A percentile compares a stretch with the other conserved stretches of the same genome.
Conservation (phyloP, 2,797 vertebrate species). For the Spondyliosoma cantharus region DNA sequence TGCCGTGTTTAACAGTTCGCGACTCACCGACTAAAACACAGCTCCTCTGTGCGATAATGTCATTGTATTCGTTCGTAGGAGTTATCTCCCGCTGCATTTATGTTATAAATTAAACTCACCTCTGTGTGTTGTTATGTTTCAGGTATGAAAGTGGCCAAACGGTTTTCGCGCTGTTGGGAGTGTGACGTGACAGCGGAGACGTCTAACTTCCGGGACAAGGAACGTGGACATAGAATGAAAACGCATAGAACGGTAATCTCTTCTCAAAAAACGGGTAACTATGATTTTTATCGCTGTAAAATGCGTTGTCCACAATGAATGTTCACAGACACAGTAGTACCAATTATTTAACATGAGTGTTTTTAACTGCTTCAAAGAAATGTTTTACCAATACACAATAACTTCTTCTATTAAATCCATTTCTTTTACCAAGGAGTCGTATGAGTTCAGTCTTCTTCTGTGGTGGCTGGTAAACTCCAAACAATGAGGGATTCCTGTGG, state of each 20-base stretch:
- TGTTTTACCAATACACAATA: not conserved
- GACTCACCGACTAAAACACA: accelerated
- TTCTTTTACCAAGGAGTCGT: not conserved
- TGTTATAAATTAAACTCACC: constrained; percentile 3
- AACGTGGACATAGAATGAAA: not conserved
- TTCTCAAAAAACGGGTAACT: too few relatives aligned
- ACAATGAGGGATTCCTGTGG: not conserved
- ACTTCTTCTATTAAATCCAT: not conserved
- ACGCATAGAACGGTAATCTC: not conserved
- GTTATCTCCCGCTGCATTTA: accelerated
- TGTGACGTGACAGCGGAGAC: not conserved
- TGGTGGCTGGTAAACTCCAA: not conserved
- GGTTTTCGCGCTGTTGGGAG: constrained; percentile 63
- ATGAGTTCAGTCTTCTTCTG: not conserved
- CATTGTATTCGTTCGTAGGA: accelerated
- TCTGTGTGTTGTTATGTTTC: not conserved
- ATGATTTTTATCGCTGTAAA: too few relatives aligned
- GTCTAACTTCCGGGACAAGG: constrained; percentile 55
- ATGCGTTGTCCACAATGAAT: too few relatives aligned
- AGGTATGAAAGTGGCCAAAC: not conserved
- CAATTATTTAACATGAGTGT: accelerated
- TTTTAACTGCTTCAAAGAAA: not conserved
- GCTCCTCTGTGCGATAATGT: not conserved
- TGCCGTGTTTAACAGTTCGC: not conserved
- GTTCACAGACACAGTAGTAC: not conserved